Conservation (phyloP, 2,888 invertebrate genomes). For the Cremastinae sp. region DNA sequence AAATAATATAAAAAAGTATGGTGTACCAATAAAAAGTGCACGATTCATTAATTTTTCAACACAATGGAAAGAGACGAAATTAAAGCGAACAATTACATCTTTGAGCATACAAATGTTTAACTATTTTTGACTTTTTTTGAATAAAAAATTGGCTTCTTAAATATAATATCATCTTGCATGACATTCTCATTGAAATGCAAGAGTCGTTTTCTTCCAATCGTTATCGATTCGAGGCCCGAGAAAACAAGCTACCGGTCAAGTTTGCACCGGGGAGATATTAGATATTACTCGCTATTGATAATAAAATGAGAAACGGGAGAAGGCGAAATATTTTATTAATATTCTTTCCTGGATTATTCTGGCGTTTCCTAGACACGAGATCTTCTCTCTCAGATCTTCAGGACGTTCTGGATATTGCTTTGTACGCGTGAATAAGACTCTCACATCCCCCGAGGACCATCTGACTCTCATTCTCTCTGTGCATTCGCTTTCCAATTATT, state of each 20-base stretch:
- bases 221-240: conserved; percentile 50
- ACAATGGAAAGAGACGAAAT: no score
- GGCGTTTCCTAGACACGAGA: no score
- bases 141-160: no score
- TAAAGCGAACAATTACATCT: no score
- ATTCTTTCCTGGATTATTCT: conserved; percentile 8
- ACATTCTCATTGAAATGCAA: background rate
- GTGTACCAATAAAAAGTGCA: no score
- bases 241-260: conserved; percentile 37
- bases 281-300: conserved; percentile 57
- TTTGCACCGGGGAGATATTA: conserved; percentile 41
- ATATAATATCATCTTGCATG: no score
- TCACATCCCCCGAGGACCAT: conserved; percentile 10
- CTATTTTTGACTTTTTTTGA: no score
- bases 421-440: conserved; percentile 32
- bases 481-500: conserved; percentile 58
- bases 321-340: conserved; percentile 34
- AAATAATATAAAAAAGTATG: no score
- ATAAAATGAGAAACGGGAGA: background rate
- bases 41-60: no score
- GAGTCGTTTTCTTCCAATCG: conserved; percentile 6
- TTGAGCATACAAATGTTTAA: no score
- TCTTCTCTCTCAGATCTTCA: no score
- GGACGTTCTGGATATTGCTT: no score
- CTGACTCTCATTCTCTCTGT: conserved; percentile 21